These are phyloP conservation scores for Ctena decussata DNA, from an alignment of 2,888 invertebrate species.

Conservation along the genomic window DNA sequence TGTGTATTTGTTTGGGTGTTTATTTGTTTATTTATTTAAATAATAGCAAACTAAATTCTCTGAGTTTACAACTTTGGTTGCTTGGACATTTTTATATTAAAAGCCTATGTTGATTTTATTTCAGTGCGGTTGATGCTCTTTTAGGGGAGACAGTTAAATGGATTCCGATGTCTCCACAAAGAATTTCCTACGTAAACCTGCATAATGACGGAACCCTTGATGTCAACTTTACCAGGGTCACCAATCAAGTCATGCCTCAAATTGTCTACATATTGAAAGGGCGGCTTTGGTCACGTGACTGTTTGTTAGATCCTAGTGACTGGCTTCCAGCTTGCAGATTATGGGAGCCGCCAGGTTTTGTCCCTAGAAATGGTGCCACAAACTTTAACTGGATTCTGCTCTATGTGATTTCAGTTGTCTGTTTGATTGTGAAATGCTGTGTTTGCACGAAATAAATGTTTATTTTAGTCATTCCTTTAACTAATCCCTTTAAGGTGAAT, in stretches of 20 bases:
- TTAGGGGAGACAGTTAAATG: conserved; percentile 68
- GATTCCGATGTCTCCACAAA: conserved; percentile 67
- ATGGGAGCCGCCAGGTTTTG: not conserved
- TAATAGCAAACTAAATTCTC: no score
- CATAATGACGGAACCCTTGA: not conserved
- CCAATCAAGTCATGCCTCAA: not conserved
- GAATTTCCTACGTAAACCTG: conserved; percentile 26
- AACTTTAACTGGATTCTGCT: not conserved
- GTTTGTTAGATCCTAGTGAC: not conserved
- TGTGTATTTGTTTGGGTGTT: no score
- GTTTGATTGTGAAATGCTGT: no score
- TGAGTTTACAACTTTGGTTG: no score
- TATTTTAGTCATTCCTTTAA: no score
- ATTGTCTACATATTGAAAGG: not conserved
- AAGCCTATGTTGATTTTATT: no score
- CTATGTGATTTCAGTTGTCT: not conserved
- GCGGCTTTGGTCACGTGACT: not conserved
- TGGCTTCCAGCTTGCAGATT: not conserved
- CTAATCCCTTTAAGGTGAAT: no score
- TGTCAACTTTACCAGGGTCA: not conserved
- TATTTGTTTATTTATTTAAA: no score
- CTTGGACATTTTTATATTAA: no score
- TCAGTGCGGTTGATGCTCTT: conserved; percentile 38
- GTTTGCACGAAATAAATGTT: no score
- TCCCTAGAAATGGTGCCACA: not conserved